These are phyloP conservation scores for Crocodylus rhombifer DNA, from an alignment of 2,797 vertebrate species.

Conservation along the genomic window DNA sequence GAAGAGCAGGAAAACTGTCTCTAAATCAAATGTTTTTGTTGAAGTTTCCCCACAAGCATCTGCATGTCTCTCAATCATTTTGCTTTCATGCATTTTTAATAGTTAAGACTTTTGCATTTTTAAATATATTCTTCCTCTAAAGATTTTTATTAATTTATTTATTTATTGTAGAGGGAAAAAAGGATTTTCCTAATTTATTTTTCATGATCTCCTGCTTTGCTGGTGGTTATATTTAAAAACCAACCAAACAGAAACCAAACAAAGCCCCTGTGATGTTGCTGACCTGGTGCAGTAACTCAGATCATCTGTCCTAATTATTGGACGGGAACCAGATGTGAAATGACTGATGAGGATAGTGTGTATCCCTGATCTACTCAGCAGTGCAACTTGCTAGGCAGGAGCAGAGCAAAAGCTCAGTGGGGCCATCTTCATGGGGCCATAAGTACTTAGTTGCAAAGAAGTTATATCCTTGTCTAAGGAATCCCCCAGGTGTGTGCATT, in stretches of 20 bases:
- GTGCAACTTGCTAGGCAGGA: conserved; percentile 10
- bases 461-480: background rate
- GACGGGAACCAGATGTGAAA: background rate
- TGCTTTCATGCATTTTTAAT: conserved; percentile 44
- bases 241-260: background rate
- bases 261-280: background rate
- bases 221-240: background rate
- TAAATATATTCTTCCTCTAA: conserved; percentile 5
- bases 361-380: background rate
- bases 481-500: background rate
- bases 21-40: conserved; percentile 18
- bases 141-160: background rate
- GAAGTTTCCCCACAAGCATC: conserved; percentile 1
- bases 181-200: background rate
- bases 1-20: background rate
- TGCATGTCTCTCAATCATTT: conserved; percentile 31
- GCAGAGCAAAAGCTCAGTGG: background rate
- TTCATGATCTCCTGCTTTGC: background rate
- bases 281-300: background rate
- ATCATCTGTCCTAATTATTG: background rate
- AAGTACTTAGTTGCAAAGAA: conserved; percentile 2
- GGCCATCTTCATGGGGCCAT: background rate
- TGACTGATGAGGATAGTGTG: background rate
- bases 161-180: background rate
- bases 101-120: conserved; percentile 47